Conservation (phyloP, 2,888 invertebrate species). For the Ectemnius cavifrons region DNA sequence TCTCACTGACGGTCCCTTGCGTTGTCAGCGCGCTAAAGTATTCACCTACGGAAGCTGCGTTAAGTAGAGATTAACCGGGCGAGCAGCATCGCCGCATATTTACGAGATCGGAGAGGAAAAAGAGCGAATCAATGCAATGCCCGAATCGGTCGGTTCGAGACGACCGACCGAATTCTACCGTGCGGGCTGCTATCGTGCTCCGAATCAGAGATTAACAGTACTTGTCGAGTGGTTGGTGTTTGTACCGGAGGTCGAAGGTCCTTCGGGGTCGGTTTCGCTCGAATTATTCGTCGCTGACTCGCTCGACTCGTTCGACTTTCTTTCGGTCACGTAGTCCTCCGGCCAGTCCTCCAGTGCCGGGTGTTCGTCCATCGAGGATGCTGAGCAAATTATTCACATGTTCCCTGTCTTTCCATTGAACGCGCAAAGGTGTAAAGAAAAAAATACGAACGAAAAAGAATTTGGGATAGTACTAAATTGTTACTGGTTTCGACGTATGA, state of each 20-base stretch:
- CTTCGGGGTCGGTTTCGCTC: constrained; percentile 36
- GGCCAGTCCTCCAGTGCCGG: constrained; percentile 28
- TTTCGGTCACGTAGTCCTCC: constrained; percentile 27
- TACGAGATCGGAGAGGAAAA: no score
- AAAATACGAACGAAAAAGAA: no score
- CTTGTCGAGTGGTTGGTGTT: constrained; percentile 33
- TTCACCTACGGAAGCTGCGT: constrained; percentile 32
- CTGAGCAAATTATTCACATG: constrained; percentile 30
- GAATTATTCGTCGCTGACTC: constrained; percentile 37
- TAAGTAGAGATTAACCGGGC: no score
- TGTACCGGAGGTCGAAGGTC: constrained; percentile 44
- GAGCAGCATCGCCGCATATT: no score
- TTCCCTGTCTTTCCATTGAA: no score
- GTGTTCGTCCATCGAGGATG: constrained; percentile 31
- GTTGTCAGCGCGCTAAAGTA: constrained; percentile 9
- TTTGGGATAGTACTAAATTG: no score
- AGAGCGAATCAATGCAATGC: neutral
- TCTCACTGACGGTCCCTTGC: constrained; percentile 8
- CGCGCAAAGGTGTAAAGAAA: no score
- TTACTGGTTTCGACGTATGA: no score
- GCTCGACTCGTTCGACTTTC: constrained; percentile 10
- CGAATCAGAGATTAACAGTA: constrained; percentile 39
- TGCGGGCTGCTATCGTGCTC: neutral
- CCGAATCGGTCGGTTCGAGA: neutral
- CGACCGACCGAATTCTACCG: no score